Evolutionary conservation across 2,113 vertebrate genomes (phyloP).

Genomic region (Platichthys flesus): DNA sequence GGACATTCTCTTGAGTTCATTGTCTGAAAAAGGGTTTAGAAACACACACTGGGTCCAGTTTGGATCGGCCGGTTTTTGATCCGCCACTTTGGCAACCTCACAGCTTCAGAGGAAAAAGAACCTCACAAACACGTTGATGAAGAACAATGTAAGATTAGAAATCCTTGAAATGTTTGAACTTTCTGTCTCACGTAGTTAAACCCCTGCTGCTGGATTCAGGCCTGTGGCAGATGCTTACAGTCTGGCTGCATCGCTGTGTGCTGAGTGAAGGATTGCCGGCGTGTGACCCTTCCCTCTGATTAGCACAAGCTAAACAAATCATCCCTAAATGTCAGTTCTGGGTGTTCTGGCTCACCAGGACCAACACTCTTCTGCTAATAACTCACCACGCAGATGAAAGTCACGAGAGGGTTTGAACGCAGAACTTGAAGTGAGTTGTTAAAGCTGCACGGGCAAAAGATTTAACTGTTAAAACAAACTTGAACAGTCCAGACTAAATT

Average conservation of each 20-base stretch:
- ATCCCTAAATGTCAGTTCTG: conserved; percentile 45
- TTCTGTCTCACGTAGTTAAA: conserved; percentile 55
- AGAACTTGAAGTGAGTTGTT: conserved; percentile 20
- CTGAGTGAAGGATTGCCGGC: conserved; percentile 54
- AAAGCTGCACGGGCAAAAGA: background rate
- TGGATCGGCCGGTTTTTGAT: conserved; percentile 28
- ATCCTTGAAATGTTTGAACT: conserved; percentile 45
- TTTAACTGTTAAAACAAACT: conserved; percentile 4
- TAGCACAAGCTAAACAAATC: conserved; percentile 66
- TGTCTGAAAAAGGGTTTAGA: background rate
- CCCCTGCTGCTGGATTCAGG: conserved; percentile 57
- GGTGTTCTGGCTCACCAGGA: conserved; percentile 53
- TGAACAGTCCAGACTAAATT: background rate
- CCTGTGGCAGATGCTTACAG: conserved; percentile 52
- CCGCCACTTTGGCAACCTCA: conserved; percentile 34
- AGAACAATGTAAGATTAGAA: conserved; percentile 38
- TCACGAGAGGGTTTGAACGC: background rate
- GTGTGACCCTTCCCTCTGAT: conserved; percentile 61
- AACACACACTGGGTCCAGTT: conserved; percentile 20
- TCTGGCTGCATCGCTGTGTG: conserved; percentile 39
- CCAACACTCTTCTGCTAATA: conserved; percentile 42
- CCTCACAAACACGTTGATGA: background rate
- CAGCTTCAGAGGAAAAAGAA: background rate
- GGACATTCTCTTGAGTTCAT: no score
- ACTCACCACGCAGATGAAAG: conserved; percentile 54